phyloP scores from a whole-genome alignment of 2,888 invertebrate species.

The Tinea pellionella region DNA sequence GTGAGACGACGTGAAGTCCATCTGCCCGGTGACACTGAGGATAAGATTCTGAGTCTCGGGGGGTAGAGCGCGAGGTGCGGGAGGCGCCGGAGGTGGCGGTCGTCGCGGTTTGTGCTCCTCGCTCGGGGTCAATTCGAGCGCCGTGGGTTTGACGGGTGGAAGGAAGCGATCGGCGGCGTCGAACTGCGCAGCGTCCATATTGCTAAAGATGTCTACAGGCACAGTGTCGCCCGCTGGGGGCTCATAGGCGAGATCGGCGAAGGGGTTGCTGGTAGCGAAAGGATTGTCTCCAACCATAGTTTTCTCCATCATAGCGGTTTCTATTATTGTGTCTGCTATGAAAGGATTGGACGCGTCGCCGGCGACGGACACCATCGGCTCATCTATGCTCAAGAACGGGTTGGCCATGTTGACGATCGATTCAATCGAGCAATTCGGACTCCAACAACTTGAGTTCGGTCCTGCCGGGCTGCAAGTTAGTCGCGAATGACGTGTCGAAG shows the following conservation, averaged over 20 bases:
- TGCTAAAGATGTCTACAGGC: constrained; percentile 53
- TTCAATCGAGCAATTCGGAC: constrained; percentile 71
- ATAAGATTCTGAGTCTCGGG: constrained; percentile 88
- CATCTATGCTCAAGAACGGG: constrained; percentile 83
- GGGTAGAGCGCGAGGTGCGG: constrained; percentile 73
- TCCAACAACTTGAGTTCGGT: constrained; percentile 83
- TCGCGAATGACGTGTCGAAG: constrained; percentile 86
- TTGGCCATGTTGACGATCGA: constrained; percentile 73
- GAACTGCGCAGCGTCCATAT: constrained; percentile 39
- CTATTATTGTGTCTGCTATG: constrained; percentile 54
- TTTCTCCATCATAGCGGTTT: constrained; percentile 22
- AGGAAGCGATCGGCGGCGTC: not conserved
- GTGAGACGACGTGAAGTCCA: constrained; percentile 89
- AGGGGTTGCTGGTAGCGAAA: constrained; percentile 78
- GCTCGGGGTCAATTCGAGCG: constrained; percentile 35
- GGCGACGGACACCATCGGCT: constrained; percentile 63
- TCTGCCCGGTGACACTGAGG: constrained; percentile 86
- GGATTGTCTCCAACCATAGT: constrained; percentile 72
- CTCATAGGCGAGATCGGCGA: constrained; percentile 68
- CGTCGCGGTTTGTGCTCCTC: constrained; percentile 30
- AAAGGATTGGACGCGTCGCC: constrained; percentile 76
- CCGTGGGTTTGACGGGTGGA: constrained; percentile 39
- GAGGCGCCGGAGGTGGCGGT: constrained; percentile 42
- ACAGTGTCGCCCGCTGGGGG: constrained; percentile 52
- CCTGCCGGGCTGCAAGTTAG: constrained; percentile 78